These are phyloP conservation scores for Rousettus leschenaultii DNA, from an alignment of 2,113 vertebrate species.

Conservation along the genomic window DNA sequence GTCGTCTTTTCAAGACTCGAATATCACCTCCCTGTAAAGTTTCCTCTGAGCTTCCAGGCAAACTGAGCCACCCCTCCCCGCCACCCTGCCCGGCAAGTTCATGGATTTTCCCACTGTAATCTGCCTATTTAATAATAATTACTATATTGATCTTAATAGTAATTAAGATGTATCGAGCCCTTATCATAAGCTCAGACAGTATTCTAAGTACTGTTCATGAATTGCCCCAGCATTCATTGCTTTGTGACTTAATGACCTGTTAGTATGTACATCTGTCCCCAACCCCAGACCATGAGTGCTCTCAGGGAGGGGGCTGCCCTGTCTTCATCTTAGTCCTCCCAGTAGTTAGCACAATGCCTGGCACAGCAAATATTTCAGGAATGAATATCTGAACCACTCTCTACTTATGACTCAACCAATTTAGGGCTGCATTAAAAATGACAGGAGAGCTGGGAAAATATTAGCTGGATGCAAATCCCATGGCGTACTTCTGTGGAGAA, in stretches of 20 bases:
- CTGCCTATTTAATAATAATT: conserved; percentile 45
- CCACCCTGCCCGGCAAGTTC: background rate
- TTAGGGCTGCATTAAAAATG: background rate
- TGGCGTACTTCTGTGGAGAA: background rate
- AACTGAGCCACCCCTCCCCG: background rate
- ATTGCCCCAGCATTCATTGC: background rate
- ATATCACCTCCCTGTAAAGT: background rate
- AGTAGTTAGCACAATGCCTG: background rate
- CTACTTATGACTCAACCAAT: background rate
- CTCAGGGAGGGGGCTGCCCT: background rate
- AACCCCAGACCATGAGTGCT: background rate
- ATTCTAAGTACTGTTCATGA: conserved; percentile 9
- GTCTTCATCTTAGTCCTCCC: background rate
- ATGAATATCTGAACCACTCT: background rate
- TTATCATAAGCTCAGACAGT: conserved; percentile 48
- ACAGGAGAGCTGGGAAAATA: background rate
- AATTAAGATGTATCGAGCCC: conserved; percentile 45
- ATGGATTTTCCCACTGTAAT: background rate
- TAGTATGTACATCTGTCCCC: background rate
- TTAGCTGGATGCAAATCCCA: background rate
- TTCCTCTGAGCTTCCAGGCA: background rate
- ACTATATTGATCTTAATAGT: conserved; percentile 53
- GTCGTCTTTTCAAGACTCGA: background rate
- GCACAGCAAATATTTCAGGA: background rate
- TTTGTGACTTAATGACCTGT: background rate